Evolutionary conservation across 2,797 vertebrate species (phyloP), one percentile per base, ranked within the genome.

Genomic region (Tolypeutes matacus): DNA sequence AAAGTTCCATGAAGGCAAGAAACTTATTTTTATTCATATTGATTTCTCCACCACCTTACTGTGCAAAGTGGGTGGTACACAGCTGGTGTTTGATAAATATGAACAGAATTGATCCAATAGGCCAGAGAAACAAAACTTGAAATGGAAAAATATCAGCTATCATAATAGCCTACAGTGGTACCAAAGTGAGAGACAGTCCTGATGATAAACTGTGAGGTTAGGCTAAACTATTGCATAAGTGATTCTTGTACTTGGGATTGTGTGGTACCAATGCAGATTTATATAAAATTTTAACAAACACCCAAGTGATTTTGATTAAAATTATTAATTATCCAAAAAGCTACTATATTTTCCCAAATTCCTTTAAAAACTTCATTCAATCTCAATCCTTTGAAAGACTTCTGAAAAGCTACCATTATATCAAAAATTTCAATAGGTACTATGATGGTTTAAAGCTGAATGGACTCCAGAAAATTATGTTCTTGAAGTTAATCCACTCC

Each of bases 1-100:
- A 77, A 95, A 86, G 67, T 81, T 86, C 80, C 46, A 20, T 89
- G 56, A 96, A 84, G 60, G 46, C 51, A 94, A 86, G 42, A 95
- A 14, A 36, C 1, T 8, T n/a, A 62, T 9, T 81, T 53, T 88
- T 51, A 90, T 39, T 93, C 36, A 60, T 31, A 95, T 1, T 89
- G 72, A 67, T 83, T 83, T 87, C 65, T 92, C 39, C 17, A 94
- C 67, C 62, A 62, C 21, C 73, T 85, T 46, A 87, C 27, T 67
- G 20, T 64, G 46, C 60, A 96, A 2, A 89, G 25, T 80, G 60
- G 51, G n/a, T 83, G 81, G 23, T 51, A 11, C 5, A 75, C 31
- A 62, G 53, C 15, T 72, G 65, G 39, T 72, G 42, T 80, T 92
- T 89, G 94, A 80, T 80, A 95, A 95, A 94, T 60, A 81, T 17